These are phyloP conservation scores for Elgaria multicarinata DNA, from an alignment of 2,113 vertebrate species.

Conservation along the genomic window DNA sequence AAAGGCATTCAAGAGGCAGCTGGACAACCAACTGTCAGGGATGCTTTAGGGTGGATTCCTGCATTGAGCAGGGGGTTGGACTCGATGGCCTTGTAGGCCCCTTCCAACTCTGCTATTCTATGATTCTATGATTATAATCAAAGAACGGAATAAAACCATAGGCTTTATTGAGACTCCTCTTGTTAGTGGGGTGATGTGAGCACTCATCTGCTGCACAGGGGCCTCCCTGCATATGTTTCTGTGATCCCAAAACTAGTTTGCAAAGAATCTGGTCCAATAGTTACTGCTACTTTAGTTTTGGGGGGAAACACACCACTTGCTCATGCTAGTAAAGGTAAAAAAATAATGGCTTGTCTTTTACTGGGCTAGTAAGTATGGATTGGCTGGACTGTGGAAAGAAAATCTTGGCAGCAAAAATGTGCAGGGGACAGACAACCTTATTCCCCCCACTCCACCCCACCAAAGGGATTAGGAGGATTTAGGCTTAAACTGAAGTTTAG, in stretches of 20 bases:
- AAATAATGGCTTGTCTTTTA: not conserved
- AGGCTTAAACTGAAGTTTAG: not conserved
- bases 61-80: no score
- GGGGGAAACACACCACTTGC: not conserved
- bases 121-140: no score
- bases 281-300: not conserved
- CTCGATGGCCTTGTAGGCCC: no score
- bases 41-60: no score
- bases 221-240: not conserved
- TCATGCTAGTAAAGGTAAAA: not conserved
- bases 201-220: not conserved
- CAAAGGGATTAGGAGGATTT: not conserved
- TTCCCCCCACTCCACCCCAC: no score
- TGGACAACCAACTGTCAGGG: no score
- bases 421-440: no score
- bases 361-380: not conserved
- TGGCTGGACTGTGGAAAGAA: not conserved
- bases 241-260: not conserved
- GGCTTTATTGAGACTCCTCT: not conserved
- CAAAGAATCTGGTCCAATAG: not conserved
- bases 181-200: not conserved
- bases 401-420: not conserved
- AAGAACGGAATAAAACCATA: not conserved
- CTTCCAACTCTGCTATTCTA: no score
- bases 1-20: no score